Base-by-base conservation (phyloP, 64 coral and sea anemone genomes). In the Acropora tenuis region DNA sequence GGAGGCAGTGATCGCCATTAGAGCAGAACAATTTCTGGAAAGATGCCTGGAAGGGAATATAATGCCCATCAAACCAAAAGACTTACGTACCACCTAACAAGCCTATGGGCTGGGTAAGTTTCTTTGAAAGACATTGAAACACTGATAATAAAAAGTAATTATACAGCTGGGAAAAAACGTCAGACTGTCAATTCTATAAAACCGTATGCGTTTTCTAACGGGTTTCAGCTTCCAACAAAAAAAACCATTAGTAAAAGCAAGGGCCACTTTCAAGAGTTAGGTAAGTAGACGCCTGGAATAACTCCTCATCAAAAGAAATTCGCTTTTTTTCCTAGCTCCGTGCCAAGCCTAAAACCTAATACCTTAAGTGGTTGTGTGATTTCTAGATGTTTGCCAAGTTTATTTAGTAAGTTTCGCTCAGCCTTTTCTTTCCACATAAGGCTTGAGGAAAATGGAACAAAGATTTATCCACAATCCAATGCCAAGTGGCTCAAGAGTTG, bases 21-120 rank as follows among this genome's bases (percentile, higher is more conserved):
- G 71, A 74, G 71, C 71, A 6, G 20, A 74, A 74, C n/a, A 74
- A 42, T 74, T 43, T 40, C n/a, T 41, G 71, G 74, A 76, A 15
- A 76, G 74, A 46, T 44, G 74, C 41, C 3, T 45, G 40, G 74
- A 76, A 46, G 43, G 30, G 47, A 43, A 76, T 13, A 76, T 76
- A 45, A 76, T 43, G 74, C 74, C 74, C 41, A 46, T 76, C 41
- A 76, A 76, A 76, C 74, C 74, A 76, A 76, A 76, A 8, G 74
- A 76, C 40, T 46, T 76, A 13, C 8, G 43, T 42, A 76, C 74
- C 74, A 4, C 41, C 8, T 9, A 46, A 76, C 74, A 46, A 44
- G 43, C 74, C 9, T 76, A 76, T 76, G 74, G 74, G 43, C 43
- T 16, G 74, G 74, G 74, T 47, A 76, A 46, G 74, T 76, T 76